A percentile compares a stretch with the other conserved stretches of the same genome.
Evolutionary conservation across 2,113 vertebrate species (phyloP).

Genomic region (Trogon melanurus): DNA sequence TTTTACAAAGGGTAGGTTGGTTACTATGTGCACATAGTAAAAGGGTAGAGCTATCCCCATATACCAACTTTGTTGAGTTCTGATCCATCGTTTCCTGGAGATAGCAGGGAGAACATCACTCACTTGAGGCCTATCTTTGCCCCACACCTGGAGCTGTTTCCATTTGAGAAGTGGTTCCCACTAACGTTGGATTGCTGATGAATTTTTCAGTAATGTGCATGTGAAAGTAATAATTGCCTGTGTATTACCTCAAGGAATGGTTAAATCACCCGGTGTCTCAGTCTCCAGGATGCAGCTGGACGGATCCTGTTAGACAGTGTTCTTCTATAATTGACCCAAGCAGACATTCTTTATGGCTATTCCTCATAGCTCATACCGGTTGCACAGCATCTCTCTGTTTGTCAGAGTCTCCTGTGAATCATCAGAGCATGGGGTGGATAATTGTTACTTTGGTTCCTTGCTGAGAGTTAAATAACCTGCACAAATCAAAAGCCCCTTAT

Average conservation of each 20-base stretch:
- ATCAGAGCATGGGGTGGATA: background rate
- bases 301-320: background rate
- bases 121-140: background rate
- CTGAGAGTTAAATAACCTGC: background rate
- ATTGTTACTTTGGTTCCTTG: background rate
- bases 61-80: background rate
- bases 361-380: background rate
- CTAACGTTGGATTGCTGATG: background rate
- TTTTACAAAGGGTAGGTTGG: background rate
- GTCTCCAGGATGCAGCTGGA: background rate
- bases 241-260: background rate
- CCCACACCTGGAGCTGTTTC: background rate
- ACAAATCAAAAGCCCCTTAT: background rate
- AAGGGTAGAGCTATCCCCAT: background rate
- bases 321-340: background rate
- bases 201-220: background rate
- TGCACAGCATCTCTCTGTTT: fast-evolving
- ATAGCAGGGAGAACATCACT: background rate
- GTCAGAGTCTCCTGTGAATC: background rate
- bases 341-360: background rate
- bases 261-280: background rate
- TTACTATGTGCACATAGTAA: background rate
- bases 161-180: background rate
- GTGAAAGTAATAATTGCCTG: background rate
- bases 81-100: background rate